phyloP scores from a whole-genome alignment of 2,797 vertebrate species.

The Cryptoblepharus egeriae region DNA sequence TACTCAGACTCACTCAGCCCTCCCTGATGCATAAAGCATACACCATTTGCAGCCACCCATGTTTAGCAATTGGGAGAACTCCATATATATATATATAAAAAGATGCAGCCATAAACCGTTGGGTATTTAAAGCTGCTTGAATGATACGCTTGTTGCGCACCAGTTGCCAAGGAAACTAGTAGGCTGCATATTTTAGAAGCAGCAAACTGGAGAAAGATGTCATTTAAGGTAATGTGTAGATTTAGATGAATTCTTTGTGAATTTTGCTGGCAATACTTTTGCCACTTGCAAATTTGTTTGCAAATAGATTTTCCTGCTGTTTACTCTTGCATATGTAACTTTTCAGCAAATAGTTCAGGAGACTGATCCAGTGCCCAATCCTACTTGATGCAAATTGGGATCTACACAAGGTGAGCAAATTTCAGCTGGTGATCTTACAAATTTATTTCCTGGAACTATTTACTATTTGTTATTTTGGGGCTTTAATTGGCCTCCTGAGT shows the following conservation, averaged over 20 bases:
- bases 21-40: slow-evolving; percentile 27
- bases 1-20: slow-evolving; percentile 25
- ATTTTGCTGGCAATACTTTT: slow-evolving; percentile 55
- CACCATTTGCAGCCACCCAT: slow-evolving; percentile 34
- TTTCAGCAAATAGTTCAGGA: slow-evolving; percentile 52
- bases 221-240: slow-evolving; percentile 60
- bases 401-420: slow-evolving; percentile 28
- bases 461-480: slow-evolving; percentile 34
- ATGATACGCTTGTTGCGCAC: slow-evolving; percentile 25
- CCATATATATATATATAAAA: slow-evolving; percentile 35
- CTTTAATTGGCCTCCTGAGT: not conserved
- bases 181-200: slow-evolving; percentile 32
- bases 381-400: slow-evolving; percentile 32
- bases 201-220: slow-evolving; percentile 39
- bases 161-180: slow-evolving; percentile 40
- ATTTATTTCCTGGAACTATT: slow-evolving; percentile 42
- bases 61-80: slow-evolving; percentile 30
- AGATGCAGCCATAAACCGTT: slow-evolving; percentile 31
- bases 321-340: slow-evolving; percentile 54
- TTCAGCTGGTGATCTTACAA: slow-evolving; percentile 38
- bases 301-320: slow-evolving; percentile 57
- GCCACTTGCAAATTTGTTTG: slow-evolving; percentile 63
- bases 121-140: slow-evolving; percentile 30
- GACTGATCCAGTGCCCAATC: slow-evolving; percentile 53
- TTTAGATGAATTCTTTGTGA: slow-evolving; percentile 56